Evolutionary conservation across 2,888 invertebrate genomes (phyloP), one percentile per base, ranked within the genome.

Genomic region (Pterobdella sp.): DNA sequence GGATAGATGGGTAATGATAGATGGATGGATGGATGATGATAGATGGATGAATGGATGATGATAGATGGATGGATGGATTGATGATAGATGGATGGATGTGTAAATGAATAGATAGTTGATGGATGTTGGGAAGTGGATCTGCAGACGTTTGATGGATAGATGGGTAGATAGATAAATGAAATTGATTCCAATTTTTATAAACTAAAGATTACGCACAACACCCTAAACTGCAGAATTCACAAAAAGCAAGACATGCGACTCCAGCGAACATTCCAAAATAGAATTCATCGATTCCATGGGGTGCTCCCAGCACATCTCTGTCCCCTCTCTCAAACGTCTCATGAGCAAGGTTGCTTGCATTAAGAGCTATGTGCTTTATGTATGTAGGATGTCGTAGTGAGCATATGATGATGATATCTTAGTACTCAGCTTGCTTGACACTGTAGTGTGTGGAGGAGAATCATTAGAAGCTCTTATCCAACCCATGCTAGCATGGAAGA

Each of bases 21-120:
- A 22, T 56, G 60, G 60, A 56, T 56, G 60, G 60, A 56, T 56
- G 60, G 4, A 56, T 56, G 60, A n/a, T n/a, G 60, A 56, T 56
- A 22, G 10, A 22, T 56, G 60, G 60, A 56, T 56, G 60, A n/a
- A 56, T 56, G 4, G 4, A 56, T 56, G 60, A 3, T n/a, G 10
- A 56, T 56, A n/a, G 60, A 56, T 56, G 60, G n/a, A 56, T 56
- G 60, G 10, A 56, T 18, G 60, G 60, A 56, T 56, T 22, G 10
- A 56, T 56, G 60, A 4, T 56, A 26, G n/a, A 56, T 56, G 60
- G 10, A 56, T 56, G 60, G 60, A 56, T 56, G n/a, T 3, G 26
- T 56, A n/a, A 26, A 56, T 56, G 60, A 3, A 56, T 56, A 26
- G 60, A n/a, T n/a, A n/a, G n/a, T n/a, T n/a, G n/a, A n/a, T n/a